Percentiles rank a stretch among this genome's conserved stretches.
Evolutionary conservation across 2,888 invertebrate species (phyloP).

Genomic region (Pristionchus japonicus): DNA sequence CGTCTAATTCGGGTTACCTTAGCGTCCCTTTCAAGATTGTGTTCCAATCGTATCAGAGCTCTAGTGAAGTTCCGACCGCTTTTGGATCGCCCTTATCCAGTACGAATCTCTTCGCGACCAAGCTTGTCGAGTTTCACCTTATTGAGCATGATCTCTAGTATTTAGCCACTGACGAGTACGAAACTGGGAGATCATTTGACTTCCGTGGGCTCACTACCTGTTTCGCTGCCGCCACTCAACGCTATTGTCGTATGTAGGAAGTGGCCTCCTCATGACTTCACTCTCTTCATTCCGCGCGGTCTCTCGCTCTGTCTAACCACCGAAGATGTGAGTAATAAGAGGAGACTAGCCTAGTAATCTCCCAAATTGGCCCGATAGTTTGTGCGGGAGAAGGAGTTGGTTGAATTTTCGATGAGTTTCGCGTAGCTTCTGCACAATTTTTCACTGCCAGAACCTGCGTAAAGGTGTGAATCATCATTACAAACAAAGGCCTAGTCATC

Average conservation of each 20-base stretch:
- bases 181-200: not conserved
- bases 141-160: too few relatives aligned
- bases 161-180: too few relatives aligned
- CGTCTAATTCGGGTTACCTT: not conserved
- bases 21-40: not conserved
- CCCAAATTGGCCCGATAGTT: slow-evolving; percentile 13
- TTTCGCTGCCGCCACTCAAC: not conserved
- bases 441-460: not conserved
- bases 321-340: not conserved
- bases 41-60: not conserved
- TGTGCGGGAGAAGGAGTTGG: not conserved
- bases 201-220: not conserved
- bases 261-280: not conserved
- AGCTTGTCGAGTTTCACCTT: not conserved
- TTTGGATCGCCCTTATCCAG: not conserved
- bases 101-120: too few relatives aligned
- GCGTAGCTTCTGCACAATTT: not conserved
- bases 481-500: not conserved
- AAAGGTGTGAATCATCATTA: not conserved
- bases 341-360: not conserved
- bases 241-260: not conserved
- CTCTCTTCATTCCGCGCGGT: not conserved
- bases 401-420: not conserved
- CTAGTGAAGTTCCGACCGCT: not conserved
- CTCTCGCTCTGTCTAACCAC: not conserved